Base-by-base conservation (phyloP, 2,113 vertebrate genomes). In the Psettodes erumei region DNA sequence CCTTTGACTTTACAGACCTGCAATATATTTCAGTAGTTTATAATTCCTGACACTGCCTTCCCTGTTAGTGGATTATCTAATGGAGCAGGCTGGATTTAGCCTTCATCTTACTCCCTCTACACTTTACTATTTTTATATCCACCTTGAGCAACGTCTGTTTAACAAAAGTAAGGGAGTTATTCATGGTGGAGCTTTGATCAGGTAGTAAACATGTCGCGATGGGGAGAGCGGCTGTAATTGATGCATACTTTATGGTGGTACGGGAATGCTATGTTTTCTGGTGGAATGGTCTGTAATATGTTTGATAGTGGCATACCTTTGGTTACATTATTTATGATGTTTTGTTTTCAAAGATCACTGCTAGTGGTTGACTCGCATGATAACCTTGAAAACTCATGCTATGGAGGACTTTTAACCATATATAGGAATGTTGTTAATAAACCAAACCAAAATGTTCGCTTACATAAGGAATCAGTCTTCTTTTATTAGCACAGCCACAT, bases 121-220 rank as follows among this genome's bases (percentile, higher is more conserved):
- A 38, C 8, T 32, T 66, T 15, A 21, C 58, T 80, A 81, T 81
- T 84, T 81, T 75, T 75, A 59, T 47, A 80, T 66, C 28, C 43
- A 73, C 38, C 70, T 76, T 69, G 51, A 66, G 76, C 63, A 85
- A 75, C 70, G 72, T 59, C 12, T 23, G 45, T 54, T 65, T 58
- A 65, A 54, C 11, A 30, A 28, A n/a, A 68, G 48, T 21, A 4
- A 33, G 48, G 28, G 48, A 60, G 55, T 78, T 42, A 69, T 68
- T 76, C 43, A 56, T 9, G 40, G 43, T 6, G 48, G 33, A 54
- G 65, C 69, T 63, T 60, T 74, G 54, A 74, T 45, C 43, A 38
- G 42, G 55, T 33, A 51, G 40, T 18, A 5, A 12, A 68, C 33
- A 55, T 71, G 27, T 32, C 6, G 33, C 37, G 32, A 53, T 30